Evolutionary conservation across 2,113 vertebrate species (phyloP).

Genomic region (Gracilinanus agilis): DNA sequence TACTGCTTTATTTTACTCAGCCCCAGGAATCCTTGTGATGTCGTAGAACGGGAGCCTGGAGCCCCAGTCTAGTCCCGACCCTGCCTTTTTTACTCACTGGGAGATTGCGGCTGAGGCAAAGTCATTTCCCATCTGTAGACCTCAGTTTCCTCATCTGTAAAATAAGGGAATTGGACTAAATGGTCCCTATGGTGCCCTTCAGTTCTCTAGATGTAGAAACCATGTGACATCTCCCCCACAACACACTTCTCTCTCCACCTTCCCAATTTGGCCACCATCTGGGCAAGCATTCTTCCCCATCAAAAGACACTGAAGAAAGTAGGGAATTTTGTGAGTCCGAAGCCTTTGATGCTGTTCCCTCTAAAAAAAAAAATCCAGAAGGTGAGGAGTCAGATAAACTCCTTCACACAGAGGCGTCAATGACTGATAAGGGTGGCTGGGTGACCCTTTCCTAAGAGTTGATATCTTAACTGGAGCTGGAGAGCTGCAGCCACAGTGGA

Average conservation of each 20-base stretch:
- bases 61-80: background rate
- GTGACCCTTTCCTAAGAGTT: background rate
- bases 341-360: slow-evolving; percentile 1
- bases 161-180: background rate
- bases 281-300: background rate
- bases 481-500: background rate
- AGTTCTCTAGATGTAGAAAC: background rate
- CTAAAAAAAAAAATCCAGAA: background rate
- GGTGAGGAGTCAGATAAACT: slow-evolving; percentile 44
- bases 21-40: slow-evolving; percentile 12
- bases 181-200: background rate
- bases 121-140: background rate
- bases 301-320: background rate
- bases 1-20: slow-evolving; percentile 50
- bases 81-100: background rate
- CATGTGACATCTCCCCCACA: background rate
- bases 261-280: background rate
- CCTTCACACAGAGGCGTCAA: slow-evolving; percentile 14
- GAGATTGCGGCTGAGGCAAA: background rate
- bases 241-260: background rate
- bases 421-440: background rate
- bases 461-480: background rate
- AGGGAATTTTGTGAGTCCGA: background rate
- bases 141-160: background rate
- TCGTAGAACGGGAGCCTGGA: background rate